A percentile compares a stretch with the other conserved stretches of the same genome.
These are phyloP conservation scores for Drosophila diplacantha DNA, from an alignment of 2,888 invertebrate species.

Conservation along the genomic window DNA sequence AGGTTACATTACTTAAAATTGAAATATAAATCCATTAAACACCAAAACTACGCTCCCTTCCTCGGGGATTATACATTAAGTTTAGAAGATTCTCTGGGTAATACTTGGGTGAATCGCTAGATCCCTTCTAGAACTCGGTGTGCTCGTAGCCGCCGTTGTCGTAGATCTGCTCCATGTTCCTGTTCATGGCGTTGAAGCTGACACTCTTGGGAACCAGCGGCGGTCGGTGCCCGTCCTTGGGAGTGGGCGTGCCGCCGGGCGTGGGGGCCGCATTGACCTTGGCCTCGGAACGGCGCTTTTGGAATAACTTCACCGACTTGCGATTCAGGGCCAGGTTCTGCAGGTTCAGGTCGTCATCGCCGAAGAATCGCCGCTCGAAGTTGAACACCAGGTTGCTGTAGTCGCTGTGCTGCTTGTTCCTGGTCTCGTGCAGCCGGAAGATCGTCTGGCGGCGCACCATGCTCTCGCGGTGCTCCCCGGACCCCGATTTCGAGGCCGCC, in stretches of 20 bases:
- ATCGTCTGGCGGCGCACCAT: slow-evolving; percentile 73
- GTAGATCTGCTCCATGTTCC: slow-evolving; percentile 55
- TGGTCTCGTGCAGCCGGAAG: slow-evolving; percentile 71
- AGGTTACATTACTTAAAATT: not conserved
- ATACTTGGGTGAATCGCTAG: slow-evolving; percentile 6
- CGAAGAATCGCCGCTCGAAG: slow-evolving; percentile 74
- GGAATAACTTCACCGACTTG: slow-evolving; percentile 74
- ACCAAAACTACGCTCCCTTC: not conserved
- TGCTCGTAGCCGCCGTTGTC: slow-evolving; percentile 67
- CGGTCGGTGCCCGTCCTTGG: slow-evolving; percentile 43
- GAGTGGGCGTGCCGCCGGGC: slow-evolving; percentile 48
- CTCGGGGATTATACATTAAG: not conserved
- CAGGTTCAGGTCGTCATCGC: slow-evolving; percentile 74
- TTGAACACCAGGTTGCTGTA: slow-evolving; percentile 76
- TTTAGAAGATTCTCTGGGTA: slow-evolving; percentile 27
- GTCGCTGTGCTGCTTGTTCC: slow-evolving; percentile 69
- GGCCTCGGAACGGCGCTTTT: slow-evolving; percentile 68
- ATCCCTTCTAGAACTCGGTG: slow-evolving; percentile 36
- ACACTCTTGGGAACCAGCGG: slow-evolving; percentile 45
- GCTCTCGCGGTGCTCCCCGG: slow-evolving; percentile 52
- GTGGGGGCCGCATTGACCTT: slow-evolving; percentile 60
- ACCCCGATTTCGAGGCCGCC: slow-evolving; percentile 5
- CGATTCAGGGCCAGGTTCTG: slow-evolving; percentile 74
- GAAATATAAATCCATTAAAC: not conserved
- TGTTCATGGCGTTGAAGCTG: slow-evolving; percentile 42